Percentiles rank a stretch among this genome's conserved stretches.
Evolutionary conservation across 2,888 invertebrate genomes (phyloP).

Genomic region (Leptopilina drosophilae): DNA sequence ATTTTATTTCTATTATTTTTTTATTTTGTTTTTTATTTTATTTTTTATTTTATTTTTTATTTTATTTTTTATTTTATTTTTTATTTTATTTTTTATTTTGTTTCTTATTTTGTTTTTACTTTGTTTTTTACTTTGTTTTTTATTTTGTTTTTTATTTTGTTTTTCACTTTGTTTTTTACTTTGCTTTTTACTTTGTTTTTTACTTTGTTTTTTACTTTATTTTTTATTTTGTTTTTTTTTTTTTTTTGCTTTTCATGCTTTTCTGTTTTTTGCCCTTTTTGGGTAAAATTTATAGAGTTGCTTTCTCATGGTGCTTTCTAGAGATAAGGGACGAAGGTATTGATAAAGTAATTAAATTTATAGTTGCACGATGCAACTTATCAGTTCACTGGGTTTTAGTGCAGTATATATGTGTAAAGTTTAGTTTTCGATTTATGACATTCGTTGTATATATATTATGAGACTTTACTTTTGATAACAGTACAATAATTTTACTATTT

Average conservation of each 20-base stretch:
- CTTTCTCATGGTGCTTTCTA: not conserved
- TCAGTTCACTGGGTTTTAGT: not conserved
- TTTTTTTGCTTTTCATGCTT: not conserved
- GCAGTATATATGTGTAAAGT: not conserved
- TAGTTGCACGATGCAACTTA: not conserved
- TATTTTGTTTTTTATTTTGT: not conserved
- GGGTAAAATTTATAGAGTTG: not conserved
- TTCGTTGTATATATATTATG: not conserved
- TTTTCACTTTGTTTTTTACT: too few species aligned
- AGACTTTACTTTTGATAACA: not conserved
- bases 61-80: not conserved
- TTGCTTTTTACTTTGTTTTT: not conserved
- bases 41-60: too few species aligned
- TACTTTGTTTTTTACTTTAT: not conserved
- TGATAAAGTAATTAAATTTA: slow-evolving; percentile 14
- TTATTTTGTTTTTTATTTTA: too few species aligned
- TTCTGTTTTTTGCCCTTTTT: not conserved
- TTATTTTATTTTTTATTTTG: not conserved
- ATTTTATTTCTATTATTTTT: too few species aligned
- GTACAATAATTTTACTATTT: too few species aligned
- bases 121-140: too few species aligned
- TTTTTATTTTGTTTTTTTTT: not conserved
- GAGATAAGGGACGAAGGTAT: not conserved
- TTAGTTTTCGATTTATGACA: slow-evolving; percentile 1
- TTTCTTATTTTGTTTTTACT: not conserved